Percentiles rank a stretch among this genome's conserved stretches.
Conservation (phyloP, 2,888 invertebrate species). For the Bimastos eiseni region DNA sequence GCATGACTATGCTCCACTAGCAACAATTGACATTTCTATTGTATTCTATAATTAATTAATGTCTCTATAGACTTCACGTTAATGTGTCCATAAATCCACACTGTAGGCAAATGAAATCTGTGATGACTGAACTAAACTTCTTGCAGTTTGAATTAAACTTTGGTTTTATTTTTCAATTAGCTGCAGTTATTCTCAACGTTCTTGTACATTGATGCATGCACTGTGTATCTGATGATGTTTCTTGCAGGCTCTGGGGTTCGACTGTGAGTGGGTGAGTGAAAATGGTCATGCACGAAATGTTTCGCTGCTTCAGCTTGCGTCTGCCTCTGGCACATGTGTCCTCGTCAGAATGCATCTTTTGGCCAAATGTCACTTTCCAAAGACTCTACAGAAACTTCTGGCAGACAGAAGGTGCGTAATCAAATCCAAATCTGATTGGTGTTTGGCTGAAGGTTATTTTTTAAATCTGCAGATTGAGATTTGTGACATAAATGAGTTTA, state of each 20-base stretch:
- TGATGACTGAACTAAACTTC: too few relatives aligned
- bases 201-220: not conserved
- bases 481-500: not conserved
- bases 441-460: not conserved
- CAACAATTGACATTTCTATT: too few relatives aligned
- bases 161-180: not conserved
- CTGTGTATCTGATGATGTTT: not conserved
- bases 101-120: too few relatives aligned
- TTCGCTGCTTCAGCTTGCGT: constrained; percentile 75
- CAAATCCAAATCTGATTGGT: not conserved
- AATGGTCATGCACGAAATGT: constrained; percentile 68
- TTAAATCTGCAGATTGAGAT: not conserved
- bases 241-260: constrained; percentile 72
- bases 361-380: constrained; percentile 60
- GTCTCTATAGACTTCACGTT: too few relatives aligned
- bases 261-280: constrained; percentile 78
- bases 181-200: not conserved
- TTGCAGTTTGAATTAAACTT: not conserved
- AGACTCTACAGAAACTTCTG: constrained; percentile 65
- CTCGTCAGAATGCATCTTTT: constrained; percentile 71
- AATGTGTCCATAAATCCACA: too few relatives aligned
- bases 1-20: too few relatives aligned
- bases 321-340: constrained; percentile 72
- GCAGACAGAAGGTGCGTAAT: constrained; percentile 51
- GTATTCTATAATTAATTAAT: too few relatives aligned